Evolutionary conservation across 37 sponge, comb jelly and placozoan species (phyloP).

Genomic region (Geodia barretti): DNA sequence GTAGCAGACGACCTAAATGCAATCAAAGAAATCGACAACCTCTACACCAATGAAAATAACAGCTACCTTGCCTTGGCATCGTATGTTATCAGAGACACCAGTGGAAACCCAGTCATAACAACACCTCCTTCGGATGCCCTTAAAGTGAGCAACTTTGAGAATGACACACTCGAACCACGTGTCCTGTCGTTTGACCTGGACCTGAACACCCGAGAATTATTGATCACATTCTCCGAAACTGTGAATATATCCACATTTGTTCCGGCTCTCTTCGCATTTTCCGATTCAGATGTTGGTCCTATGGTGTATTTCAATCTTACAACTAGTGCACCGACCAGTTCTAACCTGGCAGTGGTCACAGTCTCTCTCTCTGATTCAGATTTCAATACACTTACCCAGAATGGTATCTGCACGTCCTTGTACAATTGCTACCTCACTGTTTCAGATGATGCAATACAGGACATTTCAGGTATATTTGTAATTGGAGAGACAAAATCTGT

Average conservation of each 20-base stretch:
- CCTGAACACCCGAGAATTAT: conserved; percentile 44
- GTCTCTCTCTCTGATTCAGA: conserved; percentile 69
- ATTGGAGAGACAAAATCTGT: conserved; percentile 9
- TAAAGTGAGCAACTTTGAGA: conserved; percentile 52
- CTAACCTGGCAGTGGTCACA: conserved; percentile 44
- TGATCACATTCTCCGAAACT: conserved; percentile 77
- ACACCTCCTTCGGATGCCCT: conserved; percentile 61
- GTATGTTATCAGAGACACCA: conserved; percentile 65
- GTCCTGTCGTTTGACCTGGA: conserved; percentile 48
- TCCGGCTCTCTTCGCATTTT: conserved; percentile 46
- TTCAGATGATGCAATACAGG: conserved; percentile 50
- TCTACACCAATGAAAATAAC: conserved; percentile 55
- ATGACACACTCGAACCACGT: conserved; percentile 53
- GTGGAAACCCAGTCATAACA: conserved; percentile 70
- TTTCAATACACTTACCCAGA: conserved; percentile 71
- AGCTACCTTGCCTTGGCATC: conserved; percentile 74
- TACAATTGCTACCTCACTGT: conserved; percentile 60
- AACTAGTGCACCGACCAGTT: conserved; percentile 11
- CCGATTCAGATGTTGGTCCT: conserved; percentile 4
- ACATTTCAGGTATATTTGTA: conserved; percentile 66
- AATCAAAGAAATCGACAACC: conserved; percentile 65
- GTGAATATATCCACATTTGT: conserved; percentile 76
- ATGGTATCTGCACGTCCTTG: conserved; percentile 40
- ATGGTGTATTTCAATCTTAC: conserved; percentile 44
- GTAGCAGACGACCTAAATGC: conserved; percentile 70